A percentile compares a stretch with the other conserved stretches of the same genome.
Evolutionary conservation across 2,888 invertebrate genomes (phyloP).

Genomic region (Drosophila quinaria): DNA sequence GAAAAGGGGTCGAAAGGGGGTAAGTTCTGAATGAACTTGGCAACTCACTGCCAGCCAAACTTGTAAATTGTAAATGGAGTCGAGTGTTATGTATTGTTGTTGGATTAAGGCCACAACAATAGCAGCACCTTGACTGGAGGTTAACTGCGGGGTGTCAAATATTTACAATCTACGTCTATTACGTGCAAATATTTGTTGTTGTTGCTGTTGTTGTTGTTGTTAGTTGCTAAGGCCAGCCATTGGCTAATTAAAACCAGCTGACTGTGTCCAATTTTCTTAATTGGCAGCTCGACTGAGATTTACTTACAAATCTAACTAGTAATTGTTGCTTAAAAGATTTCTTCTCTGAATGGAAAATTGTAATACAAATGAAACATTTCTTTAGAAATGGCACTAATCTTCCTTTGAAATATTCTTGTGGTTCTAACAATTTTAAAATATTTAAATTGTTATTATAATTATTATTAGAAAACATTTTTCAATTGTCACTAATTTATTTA

Average conservation of each 20-base stretch:
- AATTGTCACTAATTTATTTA: too few relatives aligned
- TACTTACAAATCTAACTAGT: constrained; percentile 3
- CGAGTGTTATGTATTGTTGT: constrained; percentile 54
- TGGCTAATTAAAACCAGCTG: constrained; percentile 62
- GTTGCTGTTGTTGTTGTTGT: constrained; percentile 35
- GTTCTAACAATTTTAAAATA: too few relatives aligned
- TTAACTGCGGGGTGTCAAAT: constrained; percentile 71
- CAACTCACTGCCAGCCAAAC: constrained; percentile 48
- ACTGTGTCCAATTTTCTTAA: constrained; percentile 68
- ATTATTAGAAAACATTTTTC: too few relatives aligned
- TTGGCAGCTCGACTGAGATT: constrained; percentile 45
- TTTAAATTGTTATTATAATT: too few relatives aligned
- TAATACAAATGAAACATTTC: background rate
- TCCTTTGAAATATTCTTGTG: too few relatives aligned
- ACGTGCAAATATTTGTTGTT: constrained; percentile 42
- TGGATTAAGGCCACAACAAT: constrained; percentile 74
- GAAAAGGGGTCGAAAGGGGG: background rate
- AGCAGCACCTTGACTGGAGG: constrained; percentile 31
- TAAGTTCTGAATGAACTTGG: constrained; percentile 36
- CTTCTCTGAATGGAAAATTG: background rate
- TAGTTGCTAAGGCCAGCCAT: constrained; percentile 53
- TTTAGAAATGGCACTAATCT: background rate
- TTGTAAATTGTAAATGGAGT: constrained; percentile 69
- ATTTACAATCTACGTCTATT: constrained; percentile 71
- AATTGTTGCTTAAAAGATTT: background rate